Evolutionary conservation across 2,113 vertebrate genomes (phyloP).

Genomic region (Phaetusa simplex): DNA sequence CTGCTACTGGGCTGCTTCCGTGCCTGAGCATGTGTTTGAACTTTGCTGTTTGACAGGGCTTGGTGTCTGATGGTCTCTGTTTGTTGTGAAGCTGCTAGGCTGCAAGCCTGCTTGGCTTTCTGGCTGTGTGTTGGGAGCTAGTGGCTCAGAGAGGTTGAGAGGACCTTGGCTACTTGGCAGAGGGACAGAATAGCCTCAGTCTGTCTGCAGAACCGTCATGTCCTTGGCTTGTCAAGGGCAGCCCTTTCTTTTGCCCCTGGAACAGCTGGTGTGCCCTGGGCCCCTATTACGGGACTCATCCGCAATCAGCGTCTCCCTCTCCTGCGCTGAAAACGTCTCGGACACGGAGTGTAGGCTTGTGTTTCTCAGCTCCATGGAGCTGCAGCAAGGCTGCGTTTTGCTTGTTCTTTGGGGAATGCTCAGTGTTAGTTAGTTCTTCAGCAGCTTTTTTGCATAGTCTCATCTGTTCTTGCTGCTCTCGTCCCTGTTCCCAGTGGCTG

Average conservation of each 20-base stretch:
- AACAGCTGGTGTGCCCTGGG: slow-evolving; percentile 62
- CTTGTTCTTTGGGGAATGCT: neutral
- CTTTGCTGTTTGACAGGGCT: neutral
- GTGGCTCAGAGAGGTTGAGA: neutral
- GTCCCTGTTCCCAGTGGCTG: neutral
- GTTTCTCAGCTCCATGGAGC: neutral
- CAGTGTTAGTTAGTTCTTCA: neutral
- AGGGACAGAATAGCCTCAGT: slow-evolving; percentile 48
- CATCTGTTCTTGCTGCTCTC: neutral
- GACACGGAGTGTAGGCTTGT: neutral
- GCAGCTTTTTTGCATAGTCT: neutral
- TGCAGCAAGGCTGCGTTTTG: neutral
- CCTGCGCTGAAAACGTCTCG: neutral
- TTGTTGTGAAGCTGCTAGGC: neutral
- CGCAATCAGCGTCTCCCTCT: neutral
- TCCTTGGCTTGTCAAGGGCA: slow-evolving; percentile 66
- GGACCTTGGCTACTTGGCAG: slow-evolving; percentile 62
- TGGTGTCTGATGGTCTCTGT: accelerated
- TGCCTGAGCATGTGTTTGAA: neutral
- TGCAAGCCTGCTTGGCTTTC: neutral
- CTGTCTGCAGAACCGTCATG: neutral
- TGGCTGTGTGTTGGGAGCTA: neutral
- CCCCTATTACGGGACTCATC: neutral
- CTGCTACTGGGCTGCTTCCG: neutral
- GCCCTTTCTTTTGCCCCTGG: slow-evolving; percentile 38